These are phyloP conservation scores for Sesia apiformis DNA, from an alignment of 2,888 invertebrate species.

Conservation along the genomic window DNA sequence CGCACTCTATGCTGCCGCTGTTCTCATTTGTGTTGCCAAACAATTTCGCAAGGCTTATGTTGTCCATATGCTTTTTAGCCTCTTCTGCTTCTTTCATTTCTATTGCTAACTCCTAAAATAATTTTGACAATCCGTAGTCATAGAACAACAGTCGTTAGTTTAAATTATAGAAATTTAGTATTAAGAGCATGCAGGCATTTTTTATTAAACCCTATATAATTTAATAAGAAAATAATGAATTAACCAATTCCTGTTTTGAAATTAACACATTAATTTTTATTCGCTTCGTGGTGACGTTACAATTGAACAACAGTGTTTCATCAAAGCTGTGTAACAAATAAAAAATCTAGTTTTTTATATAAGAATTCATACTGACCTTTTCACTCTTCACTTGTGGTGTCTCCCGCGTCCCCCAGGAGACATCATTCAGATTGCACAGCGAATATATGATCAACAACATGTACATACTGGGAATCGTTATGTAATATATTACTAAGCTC, in stretches of 20 bases:
- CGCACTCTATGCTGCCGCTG: constrained; percentile 88
- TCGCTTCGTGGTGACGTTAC: no score
- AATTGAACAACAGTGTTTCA: neutral
- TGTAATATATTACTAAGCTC: constrained; percentile 83
- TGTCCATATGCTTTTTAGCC: constrained; percentile 85
- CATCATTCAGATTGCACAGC: constrained; percentile 93
- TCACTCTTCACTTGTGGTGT: constrained; percentile 65
- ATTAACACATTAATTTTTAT: no score
- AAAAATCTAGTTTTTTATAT: neutral
- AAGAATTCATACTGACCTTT: constrained; percentile 28
- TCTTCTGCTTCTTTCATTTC: constrained; percentile 88
- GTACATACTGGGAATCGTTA: constrained; percentile 96
- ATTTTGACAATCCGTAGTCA: no score
- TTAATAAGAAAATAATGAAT: no score
- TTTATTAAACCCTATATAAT: no score
- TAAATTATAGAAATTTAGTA: no score
- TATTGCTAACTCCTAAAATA: constrained; percentile 81
- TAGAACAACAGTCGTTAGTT: no score
- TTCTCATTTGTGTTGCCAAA: constrained; percentile 82
- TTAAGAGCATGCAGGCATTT: no score
- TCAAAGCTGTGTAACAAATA: neutral
- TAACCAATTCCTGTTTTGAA: no score
- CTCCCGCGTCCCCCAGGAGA: constrained; percentile 96
- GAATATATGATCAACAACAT: constrained; percentile 93
- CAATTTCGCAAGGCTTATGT: constrained; percentile 84